Conservation (phyloP, 2,888 invertebrate genomes). For the Sphaerophoria taeniata region DNA sequence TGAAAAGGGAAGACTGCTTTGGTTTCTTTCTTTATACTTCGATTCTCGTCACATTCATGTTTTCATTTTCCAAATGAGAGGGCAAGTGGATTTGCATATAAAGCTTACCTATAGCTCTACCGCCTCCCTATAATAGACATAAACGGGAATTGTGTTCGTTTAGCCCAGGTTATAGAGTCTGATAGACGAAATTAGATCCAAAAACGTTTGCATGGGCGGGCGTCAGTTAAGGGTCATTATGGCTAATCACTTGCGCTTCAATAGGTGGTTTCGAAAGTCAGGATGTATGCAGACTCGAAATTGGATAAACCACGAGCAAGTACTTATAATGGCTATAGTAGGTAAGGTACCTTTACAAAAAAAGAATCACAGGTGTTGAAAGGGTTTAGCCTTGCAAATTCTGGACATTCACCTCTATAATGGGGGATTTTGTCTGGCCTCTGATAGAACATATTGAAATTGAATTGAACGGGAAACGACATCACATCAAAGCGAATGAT, state of each 20-base stretch:
- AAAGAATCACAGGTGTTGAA: too few relatives aligned
- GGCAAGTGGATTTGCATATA: slow-evolving; percentile 63
- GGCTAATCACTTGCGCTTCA: slow-evolving; percentile 54
- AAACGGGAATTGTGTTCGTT: neutral
- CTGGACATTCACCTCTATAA: too few relatives aligned
- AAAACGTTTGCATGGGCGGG: slow-evolving; percentile 34
- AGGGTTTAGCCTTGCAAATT: too few relatives aligned
- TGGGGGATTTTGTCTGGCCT: too few relatives aligned
- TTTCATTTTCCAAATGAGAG: slow-evolving; percentile 68
- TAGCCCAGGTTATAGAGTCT: slow-evolving; percentile 29
- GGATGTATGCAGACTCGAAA: too few relatives aligned
- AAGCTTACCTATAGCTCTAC: slow-evolving; percentile 27
- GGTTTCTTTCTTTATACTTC: slow-evolving; percentile 27
- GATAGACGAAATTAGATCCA: slow-evolving; percentile 33
- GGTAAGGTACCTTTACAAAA: too few relatives aligned
- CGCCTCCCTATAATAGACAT: slow-evolving; percentile 4
- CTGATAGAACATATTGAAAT: too few relatives aligned
- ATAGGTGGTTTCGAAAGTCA: slow-evolving; percentile 23
- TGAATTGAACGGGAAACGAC: too few relatives aligned
- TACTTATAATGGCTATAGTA: too few relatives aligned
- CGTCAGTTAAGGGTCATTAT: slow-evolving; percentile 49
- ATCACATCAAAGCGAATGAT: too few relatives aligned
- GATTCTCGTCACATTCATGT: slow-evolving; percentile 46
- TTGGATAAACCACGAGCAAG: too few relatives aligned
- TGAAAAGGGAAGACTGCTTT: neutral